Base-by-base conservation (phyloP, 2,888 invertebrate genomes). In the Coenonympha arcania region DNA sequence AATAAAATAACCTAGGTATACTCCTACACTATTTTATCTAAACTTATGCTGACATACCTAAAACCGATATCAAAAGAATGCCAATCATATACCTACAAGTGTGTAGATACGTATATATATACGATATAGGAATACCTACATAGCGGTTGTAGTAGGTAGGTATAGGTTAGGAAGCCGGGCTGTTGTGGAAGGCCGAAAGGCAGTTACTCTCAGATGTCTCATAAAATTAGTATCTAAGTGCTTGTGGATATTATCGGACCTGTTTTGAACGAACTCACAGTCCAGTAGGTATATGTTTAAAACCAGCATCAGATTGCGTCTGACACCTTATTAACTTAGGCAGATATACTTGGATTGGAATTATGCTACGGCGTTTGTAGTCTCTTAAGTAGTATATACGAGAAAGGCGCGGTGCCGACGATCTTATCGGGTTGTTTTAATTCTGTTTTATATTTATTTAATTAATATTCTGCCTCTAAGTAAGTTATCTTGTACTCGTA, bases 141-240 rank as follows among this genome's bases (percentile, higher is more conserved):
- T 34, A 26, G 6, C 8, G 6, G 24, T 13, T 15, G 22, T 4
- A 24, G 65, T 53, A 56, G 33, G 62, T 63, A 59, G 54, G 51
- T 52, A 62, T 63, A 59, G 54, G 51, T 52, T 59, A 59, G 58
- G 40, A 28, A 40, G 40, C 59, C 50, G 50, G 55, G 56, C 56
- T 49, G 52, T 42, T 47, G 61, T 60, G 64, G 69, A 73, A 71
- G 71, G 71, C 68, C 68, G 68, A 73, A 71, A 74, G 71, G 74
- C 73, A 71, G 72, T 73, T 73, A 71, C 69, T 71, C 66, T 58
- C 64, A 61, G 69, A 69, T 72, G 80, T 77, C 82, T 75, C 82
- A 66, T 84, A 85, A 85, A 85, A 76, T 84, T 76, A 74, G 71
- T 76, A 82, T 76, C 69, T 83, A 80, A 83, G 71, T 76, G 72